These are phyloP conservation scores for Tachysurus fulvidraco DNA, from an alignment of 2,113 vertebrate species.

Conservation along the genomic window DNA sequence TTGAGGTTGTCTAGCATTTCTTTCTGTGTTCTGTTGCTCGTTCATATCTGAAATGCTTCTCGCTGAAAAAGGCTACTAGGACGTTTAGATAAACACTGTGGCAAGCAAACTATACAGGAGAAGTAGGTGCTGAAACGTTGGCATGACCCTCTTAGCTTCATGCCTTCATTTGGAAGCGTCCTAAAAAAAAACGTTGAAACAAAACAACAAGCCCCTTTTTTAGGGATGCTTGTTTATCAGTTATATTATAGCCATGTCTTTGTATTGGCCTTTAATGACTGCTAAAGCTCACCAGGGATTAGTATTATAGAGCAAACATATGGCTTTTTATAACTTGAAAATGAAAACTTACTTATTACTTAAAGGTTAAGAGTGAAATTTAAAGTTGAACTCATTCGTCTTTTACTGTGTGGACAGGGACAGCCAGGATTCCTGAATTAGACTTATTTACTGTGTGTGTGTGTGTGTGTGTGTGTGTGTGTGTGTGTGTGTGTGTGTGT, in stretches of 20 bases:
- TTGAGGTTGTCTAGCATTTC: slow-evolving; percentile 46
- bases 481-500: no score
- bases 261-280: background rate
- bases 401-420: background rate
- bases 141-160: background rate
- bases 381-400: slow-evolving; percentile 2
- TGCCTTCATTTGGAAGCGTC: background rate
- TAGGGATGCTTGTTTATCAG: background rate
- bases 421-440: slow-evolving; percentile 17
- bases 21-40: slow-evolving; percentile 33
- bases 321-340: slow-evolving; percentile 4
- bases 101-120: slow-evolving; percentile 13
- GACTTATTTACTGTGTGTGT: slow-evolving; percentile 1
- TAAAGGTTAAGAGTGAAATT: slow-evolving; percentile 3
- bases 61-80: slow-evolving; percentile 35
- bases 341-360: slow-evolving; percentile 1
- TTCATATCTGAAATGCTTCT: slow-evolving; percentile 30
- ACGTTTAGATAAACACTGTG: slow-evolving; percentile 29
- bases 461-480: slow-evolving; percentile 3
- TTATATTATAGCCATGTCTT: slow-evolving; percentile 7
- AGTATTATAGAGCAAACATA: slow-evolving; percentile 13
- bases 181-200: background rate
- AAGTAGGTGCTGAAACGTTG: slow-evolving; percentile 34
- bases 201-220: background rate
- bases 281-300: slow-evolving; percentile 6